Evolutionary conservation across 2,888 invertebrate genomes (phyloP).

Genomic region (Lottia gigantea): DNA sequence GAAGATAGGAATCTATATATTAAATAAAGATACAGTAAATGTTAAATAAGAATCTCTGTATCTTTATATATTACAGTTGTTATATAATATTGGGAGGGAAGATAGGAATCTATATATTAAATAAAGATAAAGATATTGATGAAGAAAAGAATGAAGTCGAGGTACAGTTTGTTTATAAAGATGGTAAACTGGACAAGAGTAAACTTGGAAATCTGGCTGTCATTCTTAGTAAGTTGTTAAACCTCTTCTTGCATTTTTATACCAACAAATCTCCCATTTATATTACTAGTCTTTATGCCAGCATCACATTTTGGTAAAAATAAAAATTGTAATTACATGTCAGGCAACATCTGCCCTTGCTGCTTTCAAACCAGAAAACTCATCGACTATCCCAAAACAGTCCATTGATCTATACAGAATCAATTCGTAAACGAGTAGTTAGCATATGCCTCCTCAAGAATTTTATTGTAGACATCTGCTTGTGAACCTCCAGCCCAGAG

Average conservation of each 20-base stretch:
- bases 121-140: slow-evolving; percentile 57
- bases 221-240: slow-evolving; percentile 49
- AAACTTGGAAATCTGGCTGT: slow-evolving; percentile 63
- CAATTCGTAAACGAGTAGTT: no score
- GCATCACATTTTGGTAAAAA: no score
- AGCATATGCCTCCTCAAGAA: no score
- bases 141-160: slow-evolving; percentile 42
- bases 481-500: no score
- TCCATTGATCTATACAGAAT: no score
- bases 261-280: background rate
- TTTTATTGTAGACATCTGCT: no score
- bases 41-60: background rate
- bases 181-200: slow-evolving; percentile 45
- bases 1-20: no score
- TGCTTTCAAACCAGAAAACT: no score
- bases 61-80: slow-evolving; percentile 49
- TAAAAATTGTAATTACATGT: no score
- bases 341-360: no score
- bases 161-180: slow-evolving; percentile 41
- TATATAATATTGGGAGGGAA: slow-evolving; percentile 64
- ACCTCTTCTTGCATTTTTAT: background rate
- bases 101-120: slow-evolving; percentile 65
- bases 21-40: no score
- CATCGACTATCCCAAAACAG: no score
- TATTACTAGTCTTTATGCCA: background rate